Evolutionary conservation across 2,113 vertebrate genomes (phyloP).

Genomic region (Hypanus sabinus): DNA sequence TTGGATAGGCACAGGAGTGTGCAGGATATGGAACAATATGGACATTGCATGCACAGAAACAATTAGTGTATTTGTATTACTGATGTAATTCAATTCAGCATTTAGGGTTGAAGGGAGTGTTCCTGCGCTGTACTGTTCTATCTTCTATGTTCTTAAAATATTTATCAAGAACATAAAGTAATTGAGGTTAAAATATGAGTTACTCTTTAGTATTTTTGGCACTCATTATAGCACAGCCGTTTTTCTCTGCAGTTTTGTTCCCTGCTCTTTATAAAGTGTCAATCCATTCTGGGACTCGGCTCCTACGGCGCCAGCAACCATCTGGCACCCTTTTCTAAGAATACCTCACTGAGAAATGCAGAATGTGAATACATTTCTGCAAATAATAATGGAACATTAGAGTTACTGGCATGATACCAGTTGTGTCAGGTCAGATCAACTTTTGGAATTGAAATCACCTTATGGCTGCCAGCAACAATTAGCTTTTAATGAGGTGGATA

Average conservation of each 20-base stretch:
- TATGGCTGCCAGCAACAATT: constrained; percentile 1
- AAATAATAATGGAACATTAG: constrained; percentile 24
- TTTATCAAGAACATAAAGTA: background rate
- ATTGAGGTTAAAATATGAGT: background rate
- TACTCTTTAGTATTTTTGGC: background rate
- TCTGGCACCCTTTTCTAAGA: constrained; percentile 28
- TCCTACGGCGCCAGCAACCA: constrained; percentile 14
- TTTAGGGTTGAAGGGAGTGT: too few species aligned
- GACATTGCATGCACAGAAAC: too few species aligned
- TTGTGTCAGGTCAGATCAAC: background rate
- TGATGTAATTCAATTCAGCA: too few species aligned
- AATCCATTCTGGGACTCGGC: constrained; percentile 15
- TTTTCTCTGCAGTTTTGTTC: background rate
- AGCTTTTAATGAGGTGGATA: background rate
- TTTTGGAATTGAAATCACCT: background rate
- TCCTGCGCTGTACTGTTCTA: too few species aligned
- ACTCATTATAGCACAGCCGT: background rate
- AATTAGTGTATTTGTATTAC: too few species aligned
- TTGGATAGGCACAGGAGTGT: too few species aligned
- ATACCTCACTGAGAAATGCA: constrained; percentile 12
- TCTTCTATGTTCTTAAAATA: background rate
- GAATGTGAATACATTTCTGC: background rate
- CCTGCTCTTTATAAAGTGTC: background rate
- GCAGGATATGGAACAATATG: too few species aligned
- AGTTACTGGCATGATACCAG: background rate